Evolutionary conservation across 2,113 vertebrate species (phyloP).

Genomic region (Pipa parva): DNA sequence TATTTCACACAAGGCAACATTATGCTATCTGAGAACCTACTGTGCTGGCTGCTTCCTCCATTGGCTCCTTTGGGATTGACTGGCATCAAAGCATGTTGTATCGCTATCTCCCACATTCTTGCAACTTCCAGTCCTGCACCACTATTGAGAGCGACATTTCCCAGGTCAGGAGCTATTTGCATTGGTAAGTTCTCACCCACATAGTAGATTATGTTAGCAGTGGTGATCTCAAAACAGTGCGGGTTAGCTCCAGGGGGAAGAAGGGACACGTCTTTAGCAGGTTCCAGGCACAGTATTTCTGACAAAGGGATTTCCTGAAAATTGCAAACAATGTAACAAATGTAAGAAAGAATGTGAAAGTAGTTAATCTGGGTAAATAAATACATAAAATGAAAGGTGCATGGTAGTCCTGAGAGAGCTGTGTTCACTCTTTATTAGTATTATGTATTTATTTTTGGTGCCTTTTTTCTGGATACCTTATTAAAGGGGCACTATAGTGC

Average conservation of each 20-base stretch:
- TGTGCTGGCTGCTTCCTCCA: constrained; percentile 70
- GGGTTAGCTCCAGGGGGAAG: constrained; percentile 77
- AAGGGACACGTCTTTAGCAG: constrained; percentile 75
- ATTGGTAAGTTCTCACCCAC: constrained; percentile 81
- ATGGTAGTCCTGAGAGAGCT: too few species aligned
- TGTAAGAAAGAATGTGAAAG: too few species aligned
- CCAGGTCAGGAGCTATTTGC: constrained; percentile 55
- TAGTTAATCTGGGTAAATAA: too few species aligned
- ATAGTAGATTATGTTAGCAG: constrained; percentile 81
- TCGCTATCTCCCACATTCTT: constrained; percentile 92
- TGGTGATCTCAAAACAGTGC: constrained; percentile 94
- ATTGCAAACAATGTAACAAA: too few species aligned
- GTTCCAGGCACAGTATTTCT: constrained; percentile 88
- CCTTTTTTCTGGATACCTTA: too few species aligned
- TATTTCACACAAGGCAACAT: not conserved
- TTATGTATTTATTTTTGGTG: too few species aligned
- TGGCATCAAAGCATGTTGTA: constrained; percentile 92
- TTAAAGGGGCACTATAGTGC: too few species aligned
- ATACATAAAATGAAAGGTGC: too few species aligned
- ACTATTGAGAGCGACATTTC: constrained; percentile 68
- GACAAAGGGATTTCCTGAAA: constrained; percentile 92
- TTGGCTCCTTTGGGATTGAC: constrained; percentile 81
- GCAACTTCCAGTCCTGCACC: constrained; percentile 82
- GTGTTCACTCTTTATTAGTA: too few species aligned
- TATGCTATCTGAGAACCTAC: constrained; percentile 77